These are phyloP conservation scores for Pristionchus maxplancki DNA, from an alignment of 2,888 invertebrate species.

Conservation along the genomic window DNA sequence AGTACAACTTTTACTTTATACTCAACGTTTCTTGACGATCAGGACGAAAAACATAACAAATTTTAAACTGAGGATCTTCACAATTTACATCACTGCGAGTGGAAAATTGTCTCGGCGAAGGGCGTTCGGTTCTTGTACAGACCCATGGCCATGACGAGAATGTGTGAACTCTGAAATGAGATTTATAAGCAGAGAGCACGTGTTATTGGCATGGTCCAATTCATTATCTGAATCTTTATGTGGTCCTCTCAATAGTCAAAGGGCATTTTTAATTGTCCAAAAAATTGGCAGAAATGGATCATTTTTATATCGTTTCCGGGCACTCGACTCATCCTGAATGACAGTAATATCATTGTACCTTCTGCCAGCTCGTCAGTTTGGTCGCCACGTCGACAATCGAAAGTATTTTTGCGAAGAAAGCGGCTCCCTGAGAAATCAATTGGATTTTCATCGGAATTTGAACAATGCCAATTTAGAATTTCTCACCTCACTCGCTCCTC, in stretches of 20 bases:
- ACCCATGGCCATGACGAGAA: not conserved
- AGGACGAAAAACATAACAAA: too few relatives aligned
- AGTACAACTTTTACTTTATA: too few relatives aligned
- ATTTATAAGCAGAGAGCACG: not conserved
- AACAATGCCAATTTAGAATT: not conserved
- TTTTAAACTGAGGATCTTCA: too few relatives aligned
- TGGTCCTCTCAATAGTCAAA: too few relatives aligned
- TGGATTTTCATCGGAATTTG: not conserved
- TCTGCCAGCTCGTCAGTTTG: not conserved
- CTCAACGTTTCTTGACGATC: too few relatives aligned
- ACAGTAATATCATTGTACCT: not conserved
- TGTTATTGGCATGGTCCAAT: too few relatives aligned
- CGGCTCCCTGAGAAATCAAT: not conserved
- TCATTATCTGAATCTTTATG: too few relatives aligned
- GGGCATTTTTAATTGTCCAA: too few relatives aligned
- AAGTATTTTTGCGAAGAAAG: not conserved
- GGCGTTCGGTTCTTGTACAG: not conserved
- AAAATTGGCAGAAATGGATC: too few relatives aligned
- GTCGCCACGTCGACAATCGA: not conserved
- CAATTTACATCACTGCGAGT: not conserved
- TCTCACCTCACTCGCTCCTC: not conserved
- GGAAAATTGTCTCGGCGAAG: not conserved
- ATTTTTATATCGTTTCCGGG: too few relatives aligned
- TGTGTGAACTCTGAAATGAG: not conserved
- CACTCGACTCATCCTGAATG: not conserved